phyloP scores from a whole-genome alignment of 92 coral and sea anemone species.

The Epizoanthus stellaris region DNA sequence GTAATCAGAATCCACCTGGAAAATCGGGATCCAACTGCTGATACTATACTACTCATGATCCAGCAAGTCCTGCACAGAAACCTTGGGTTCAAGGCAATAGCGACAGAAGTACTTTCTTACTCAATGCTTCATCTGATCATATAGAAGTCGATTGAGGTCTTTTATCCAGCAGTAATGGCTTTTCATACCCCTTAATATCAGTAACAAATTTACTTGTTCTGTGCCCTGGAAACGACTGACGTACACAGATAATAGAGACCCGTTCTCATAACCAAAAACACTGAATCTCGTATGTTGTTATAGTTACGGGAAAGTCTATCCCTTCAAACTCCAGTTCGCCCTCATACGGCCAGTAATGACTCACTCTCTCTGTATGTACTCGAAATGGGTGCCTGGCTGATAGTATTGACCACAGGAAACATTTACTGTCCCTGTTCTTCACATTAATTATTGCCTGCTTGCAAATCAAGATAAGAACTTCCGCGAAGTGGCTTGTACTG shows the following conservation, averaged over 20 bases:
- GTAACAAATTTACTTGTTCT: conserved; percentile 34
- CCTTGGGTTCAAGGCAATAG: conserved; percentile 16
- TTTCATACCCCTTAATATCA: background rate
- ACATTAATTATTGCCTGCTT: conserved; percentile 35
- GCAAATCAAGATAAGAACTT: conserved; percentile 29
- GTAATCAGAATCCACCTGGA: too few species aligned
- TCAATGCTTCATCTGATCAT: background rate
- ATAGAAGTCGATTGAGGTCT: conserved; percentile 10
- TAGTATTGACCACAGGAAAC: conserved; percentile 42
- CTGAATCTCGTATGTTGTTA: conserved; percentile 58
- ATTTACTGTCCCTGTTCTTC: conserved; percentile 20
- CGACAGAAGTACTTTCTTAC: conserved; percentile 2
- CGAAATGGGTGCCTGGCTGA: conserved; percentile 29
- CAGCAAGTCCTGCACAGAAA: conserved; percentile 3
- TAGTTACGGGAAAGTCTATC: conserved; percentile 21
- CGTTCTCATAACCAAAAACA: conserved; percentile 57
- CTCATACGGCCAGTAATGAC: background rate
- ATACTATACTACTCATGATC: background rate
- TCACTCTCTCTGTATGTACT: conserved; percentile 3
- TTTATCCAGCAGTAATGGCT: conserved; percentile 21
- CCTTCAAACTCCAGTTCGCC: conserved; percentile 37
- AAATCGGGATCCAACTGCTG: too few species aligned
- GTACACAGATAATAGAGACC: conserved; percentile 18
- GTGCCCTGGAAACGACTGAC: conserved; percentile 7
- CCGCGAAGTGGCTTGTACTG: conserved; percentile 29